These are phyloP conservation scores for Drosophila ironensis DNA, from an alignment of 1,140 invertebrate species.

Conservation along the genomic window DNA sequence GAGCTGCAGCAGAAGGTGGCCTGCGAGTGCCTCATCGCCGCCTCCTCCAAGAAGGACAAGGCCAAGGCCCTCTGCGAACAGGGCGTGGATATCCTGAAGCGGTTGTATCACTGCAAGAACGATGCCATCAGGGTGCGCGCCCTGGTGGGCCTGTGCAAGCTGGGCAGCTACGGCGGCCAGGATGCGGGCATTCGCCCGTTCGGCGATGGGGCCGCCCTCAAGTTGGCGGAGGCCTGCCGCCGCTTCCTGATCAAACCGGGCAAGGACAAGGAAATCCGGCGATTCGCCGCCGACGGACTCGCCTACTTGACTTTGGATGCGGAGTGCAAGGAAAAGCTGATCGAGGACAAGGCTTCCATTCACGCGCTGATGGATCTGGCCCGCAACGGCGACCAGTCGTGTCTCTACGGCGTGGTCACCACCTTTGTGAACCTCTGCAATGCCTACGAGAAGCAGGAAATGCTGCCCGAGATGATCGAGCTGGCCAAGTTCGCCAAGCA, in stretches of 20 bases:
- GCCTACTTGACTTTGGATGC: conserved; percentile 99
- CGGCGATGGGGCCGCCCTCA: conserved; percentile 96
- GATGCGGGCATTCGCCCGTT: conserved; percentile 97
- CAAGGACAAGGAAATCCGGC: conserved; percentile 94
- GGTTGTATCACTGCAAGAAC: conserved; percentile 95
- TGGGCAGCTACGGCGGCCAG: conserved; percentile 97
- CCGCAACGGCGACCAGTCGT: conserved; percentile 92
- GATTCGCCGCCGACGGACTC: conserved; percentile 98
- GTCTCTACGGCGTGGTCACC: conserved; percentile 95
- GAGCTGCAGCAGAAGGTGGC: conserved; percentile 94
- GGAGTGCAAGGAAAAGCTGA: conserved; percentile 98
- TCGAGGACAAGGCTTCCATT: conserved; percentile 92
- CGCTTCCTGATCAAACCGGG: conserved; percentile 92
- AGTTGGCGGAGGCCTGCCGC: conserved; percentile 96
- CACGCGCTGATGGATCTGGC: conserved; percentile 94
- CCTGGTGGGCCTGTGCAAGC: conserved; percentile 97
- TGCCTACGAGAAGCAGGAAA: conserved; percentile 98
- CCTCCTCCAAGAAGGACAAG: conserved; percentile 98
- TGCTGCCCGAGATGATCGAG: conserved; percentile 98
- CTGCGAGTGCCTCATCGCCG: conserved; percentile 97
- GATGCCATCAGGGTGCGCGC: conserved; percentile 95
- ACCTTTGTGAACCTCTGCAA: conserved; percentile 98
- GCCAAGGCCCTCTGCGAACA: conserved; percentile 94
- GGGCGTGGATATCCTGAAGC: conserved; percentile 97
- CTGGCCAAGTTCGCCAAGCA: conserved; percentile 99